Evolutionary conservation across 2,797 vertebrate genomes (phyloP).

Genomic region (Cyclura pinguis): DNA sequence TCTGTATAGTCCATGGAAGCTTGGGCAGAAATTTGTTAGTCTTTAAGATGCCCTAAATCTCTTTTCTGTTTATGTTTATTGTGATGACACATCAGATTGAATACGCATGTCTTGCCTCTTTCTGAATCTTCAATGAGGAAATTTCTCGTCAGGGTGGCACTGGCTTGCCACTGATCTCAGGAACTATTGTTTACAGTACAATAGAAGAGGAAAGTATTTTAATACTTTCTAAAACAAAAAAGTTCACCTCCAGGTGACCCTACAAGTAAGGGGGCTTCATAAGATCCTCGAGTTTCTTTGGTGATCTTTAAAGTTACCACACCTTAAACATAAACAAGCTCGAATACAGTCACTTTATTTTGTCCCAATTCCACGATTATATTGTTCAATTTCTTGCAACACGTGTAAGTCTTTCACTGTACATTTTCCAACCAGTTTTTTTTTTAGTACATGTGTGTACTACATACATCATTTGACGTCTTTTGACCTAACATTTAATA

Average conservation of each 20-base stretch:
- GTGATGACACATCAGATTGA: neutral
- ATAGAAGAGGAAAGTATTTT: neutral
- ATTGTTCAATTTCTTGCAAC: neutral
- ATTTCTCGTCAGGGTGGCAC: neutral
- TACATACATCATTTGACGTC: slow-evolving; percentile 1
- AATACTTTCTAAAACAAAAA: neutral
- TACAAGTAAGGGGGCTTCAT: neutral
- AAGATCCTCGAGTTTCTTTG: neutral
- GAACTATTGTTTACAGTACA: neutral
- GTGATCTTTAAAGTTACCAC: neutral
- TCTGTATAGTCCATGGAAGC: neutral
- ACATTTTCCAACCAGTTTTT: neutral
- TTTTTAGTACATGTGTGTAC: neutral
- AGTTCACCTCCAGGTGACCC: neutral
- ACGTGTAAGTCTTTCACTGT: neutral
- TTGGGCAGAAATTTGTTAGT: too few relatives aligned
- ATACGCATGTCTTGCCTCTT: neutral
- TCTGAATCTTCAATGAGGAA: neutral
- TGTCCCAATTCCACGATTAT: neutral
- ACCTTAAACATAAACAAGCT: neutral
- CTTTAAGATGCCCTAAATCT: too few relatives aligned
- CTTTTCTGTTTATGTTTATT: too few relatives aligned
- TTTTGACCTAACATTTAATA: neutral
- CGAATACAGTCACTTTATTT: neutral
- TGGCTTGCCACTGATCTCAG: neutral